These are phyloP conservation scores for Hydropsyche betteni DNA, from an alignment of 2,888 invertebrate genomes.

Conservation along the genomic window DNA sequence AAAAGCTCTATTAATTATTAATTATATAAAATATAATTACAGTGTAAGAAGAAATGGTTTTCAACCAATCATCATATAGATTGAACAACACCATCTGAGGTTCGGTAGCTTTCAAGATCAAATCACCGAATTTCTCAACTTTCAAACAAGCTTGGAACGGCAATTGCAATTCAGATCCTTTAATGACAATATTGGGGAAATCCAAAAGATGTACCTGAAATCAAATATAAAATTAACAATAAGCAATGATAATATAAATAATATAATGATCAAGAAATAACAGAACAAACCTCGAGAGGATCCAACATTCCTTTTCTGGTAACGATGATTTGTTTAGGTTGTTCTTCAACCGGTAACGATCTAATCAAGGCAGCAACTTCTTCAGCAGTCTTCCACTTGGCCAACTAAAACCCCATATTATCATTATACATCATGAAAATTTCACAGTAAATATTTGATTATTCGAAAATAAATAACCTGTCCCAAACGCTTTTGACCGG, in stretches of 20 bases:
- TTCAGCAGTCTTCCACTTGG: conserved; percentile 99
- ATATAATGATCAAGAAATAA: background rate
- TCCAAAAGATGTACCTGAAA: conserved; percentile 92
- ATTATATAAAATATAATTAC: conserved; percentile 59
- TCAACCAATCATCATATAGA: conserved; percentile 99
- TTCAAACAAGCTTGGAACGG: conserved; percentile 99
- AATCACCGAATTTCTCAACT: conserved; percentile 99
- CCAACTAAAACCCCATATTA: conserved; percentile 69
- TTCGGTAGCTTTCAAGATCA: conserved; percentile 98
- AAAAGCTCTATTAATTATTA: background rate
- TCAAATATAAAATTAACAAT: conserved; percentile 15
- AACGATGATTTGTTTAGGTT: conserved; percentile 99
- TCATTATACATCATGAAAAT: conserved; percentile 34
- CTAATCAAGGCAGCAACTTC: conserved; percentile 99
- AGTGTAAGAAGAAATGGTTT: conserved; percentile 99
- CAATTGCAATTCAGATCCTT: conserved; percentile 97
- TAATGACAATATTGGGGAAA: conserved; percentile 99
- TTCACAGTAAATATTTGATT: background rate
- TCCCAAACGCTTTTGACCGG: conserved; percentile 99
- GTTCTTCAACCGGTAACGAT: conserved; percentile 98
- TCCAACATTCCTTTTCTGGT: conserved; percentile 99
- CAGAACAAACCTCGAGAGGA: conserved; percentile 80
- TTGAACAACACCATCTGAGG: conserved; percentile 99
- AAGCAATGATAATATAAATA: background rate
- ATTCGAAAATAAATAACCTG: conserved; percentile 67